Conservation (phyloP, 2,797 vertebrate species). For the Rhyacichthys aspro region DNA sequence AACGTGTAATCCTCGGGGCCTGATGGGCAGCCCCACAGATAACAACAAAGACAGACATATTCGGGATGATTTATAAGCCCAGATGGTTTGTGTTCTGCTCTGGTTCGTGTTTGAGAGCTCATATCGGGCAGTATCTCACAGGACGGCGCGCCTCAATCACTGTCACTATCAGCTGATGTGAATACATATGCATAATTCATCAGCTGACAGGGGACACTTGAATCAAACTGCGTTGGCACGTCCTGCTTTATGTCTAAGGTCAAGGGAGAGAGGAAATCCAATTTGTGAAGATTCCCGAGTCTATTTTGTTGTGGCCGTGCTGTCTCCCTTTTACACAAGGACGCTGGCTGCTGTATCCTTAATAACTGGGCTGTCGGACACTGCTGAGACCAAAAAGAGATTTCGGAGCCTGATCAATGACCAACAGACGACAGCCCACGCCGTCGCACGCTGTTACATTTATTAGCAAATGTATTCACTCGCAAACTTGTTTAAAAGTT, state of each 20-base stretch:
- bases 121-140: slow-evolving; percentile 37
- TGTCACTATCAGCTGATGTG: slow-evolving; percentile 31
- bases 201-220: not conserved
- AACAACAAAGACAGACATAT: slow-evolving; percentile 27
- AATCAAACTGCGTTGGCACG: not conserved
- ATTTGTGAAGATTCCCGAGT: slow-evolving; percentile 9
- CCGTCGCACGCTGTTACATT: slow-evolving; percentile 16
- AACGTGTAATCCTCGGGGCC: not conserved
- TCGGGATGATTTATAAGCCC: slow-evolving; percentile 39
- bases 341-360: slow-evolving; percentile 2
- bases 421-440: slow-evolving; percentile 1
- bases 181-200: slow-evolving; percentile 32
- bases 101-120: slow-evolving; percentile 42
- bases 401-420: slow-evolving; percentile 30
- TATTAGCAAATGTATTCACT: slow-evolving; percentile 11
- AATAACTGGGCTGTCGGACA: slow-evolving; percentile 17
- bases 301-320: not conserved
- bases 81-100: slow-evolving; percentile 50
- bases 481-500: slow-evolving; percentile 10
- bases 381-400: slow-evolving; percentile 23
- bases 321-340: slow-evolving; percentile 11
- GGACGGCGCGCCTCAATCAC: slow-evolving; percentile 36
- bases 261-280: slow-evolving; percentile 17
- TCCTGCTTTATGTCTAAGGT: slow-evolving; percentile 34
- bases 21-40: slow-evolving; percentile 11